Evolutionary conservation across 2,113 vertebrate species (phyloP), one percentile per base, ranked within the genome.

Genomic region (Arizona elegans): DNA sequence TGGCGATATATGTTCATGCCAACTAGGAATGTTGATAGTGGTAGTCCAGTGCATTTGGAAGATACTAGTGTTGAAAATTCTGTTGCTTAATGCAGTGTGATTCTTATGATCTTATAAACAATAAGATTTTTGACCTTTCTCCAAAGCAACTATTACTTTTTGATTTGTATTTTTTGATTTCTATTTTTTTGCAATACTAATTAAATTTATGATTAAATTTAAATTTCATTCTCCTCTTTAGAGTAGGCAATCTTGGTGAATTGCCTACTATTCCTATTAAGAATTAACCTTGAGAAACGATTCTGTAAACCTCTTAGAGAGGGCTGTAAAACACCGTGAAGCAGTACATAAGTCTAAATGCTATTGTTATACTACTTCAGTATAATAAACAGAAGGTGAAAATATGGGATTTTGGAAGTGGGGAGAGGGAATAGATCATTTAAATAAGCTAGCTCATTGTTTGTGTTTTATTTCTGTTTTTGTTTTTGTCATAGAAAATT

Each of bases 401-500:
- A 55, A 33, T 53, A 75, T 54, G 24, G n/a, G 29, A 86, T 53
- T 62, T 93, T 15, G 54, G 54, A 55, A 55, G 54, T 1, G 23
- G 59, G 9, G 24, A 13, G 13, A 86, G 43, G 43, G 21, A 89
- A 89, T 43, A 38, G 33, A 17, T 70, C 12, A 12, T 86, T 91
- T 91, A 85, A 93, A 70, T 19, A 91, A 86, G 87, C 90, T 53
- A 19, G 70, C 55, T 62, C 70, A 62, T 91, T 93, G 33, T 90
- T 62, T 89, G 47, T 65, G 24, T 89, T 91, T 93, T 93, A 81
- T 81, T 81, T 43, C 75, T 81, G 75, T 81, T 81, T 81, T 81
- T 81, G 75, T 81, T 70, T 93, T 93, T 89, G n/a, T 85, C 21
- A 65, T 85, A 91, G 55, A 93, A 86, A 91, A 92, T 85, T 65